Evolutionary conservation across 2,888 invertebrate genomes (phyloP).

Genomic region (Gerris lacustris): DNA sequence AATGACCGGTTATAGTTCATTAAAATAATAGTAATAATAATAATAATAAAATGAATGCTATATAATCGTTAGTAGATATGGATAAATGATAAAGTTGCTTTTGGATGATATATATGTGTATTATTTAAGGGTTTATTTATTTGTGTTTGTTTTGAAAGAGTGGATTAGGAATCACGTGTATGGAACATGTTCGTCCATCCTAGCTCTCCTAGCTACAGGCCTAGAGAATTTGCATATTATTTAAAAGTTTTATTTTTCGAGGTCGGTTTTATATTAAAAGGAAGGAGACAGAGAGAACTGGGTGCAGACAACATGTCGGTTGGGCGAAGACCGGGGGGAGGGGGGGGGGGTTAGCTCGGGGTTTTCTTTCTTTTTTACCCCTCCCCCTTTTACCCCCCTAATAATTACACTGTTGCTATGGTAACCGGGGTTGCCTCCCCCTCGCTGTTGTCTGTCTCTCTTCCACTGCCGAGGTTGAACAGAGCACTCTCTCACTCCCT

Average conservation of each 20-base stretch:
- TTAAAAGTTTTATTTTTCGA: neutral
- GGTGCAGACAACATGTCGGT: conserved; percentile 10
- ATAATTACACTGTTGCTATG: conserved; percentile 34
- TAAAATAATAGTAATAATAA: no score
- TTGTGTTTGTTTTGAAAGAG: neutral
- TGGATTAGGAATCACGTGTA: neutral
- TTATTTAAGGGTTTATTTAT: neutral
- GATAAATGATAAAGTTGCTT: no score
- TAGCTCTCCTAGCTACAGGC: neutral
- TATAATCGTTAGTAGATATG: no score
- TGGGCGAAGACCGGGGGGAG: neutral
- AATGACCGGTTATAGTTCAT: no score
- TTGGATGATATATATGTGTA: neutral
- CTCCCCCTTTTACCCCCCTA: conserved; percentile 31
- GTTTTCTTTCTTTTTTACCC: neutral
- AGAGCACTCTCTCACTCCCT: conserved; percentile 15
- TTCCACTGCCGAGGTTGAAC: neutral
- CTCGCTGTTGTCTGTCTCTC: neutral
- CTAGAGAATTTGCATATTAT: neutral
- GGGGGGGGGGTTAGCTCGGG: neutral
- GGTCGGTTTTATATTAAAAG: conserved; percentile 6
- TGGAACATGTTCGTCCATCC: neutral
- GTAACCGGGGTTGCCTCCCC: conserved; percentile 23
- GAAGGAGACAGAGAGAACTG: neutral
- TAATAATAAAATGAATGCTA: no score